These are phyloP conservation scores for Xenopus petersii DNA, from an alignment of 2,797 vertebrate species.

Conservation along the genomic window DNA sequence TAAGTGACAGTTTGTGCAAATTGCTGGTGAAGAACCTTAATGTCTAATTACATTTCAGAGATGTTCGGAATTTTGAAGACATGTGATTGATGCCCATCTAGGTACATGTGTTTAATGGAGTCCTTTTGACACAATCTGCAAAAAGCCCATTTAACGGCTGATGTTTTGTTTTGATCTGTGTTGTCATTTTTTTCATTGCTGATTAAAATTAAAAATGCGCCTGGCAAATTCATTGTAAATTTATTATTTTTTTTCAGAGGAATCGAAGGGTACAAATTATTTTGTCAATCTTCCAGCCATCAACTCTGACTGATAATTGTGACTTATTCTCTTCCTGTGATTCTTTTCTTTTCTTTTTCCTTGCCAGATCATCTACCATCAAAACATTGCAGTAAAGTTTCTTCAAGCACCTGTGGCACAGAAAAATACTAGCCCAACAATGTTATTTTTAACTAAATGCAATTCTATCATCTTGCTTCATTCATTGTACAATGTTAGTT, in stretches of 20 bases:
- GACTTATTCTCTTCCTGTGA: not conserved
- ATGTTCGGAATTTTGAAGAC: conserved; percentile 71
- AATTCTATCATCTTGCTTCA: too few species aligned
- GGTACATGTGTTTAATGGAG: conserved; percentile 84
- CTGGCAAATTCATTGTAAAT: conserved; percentile 85
- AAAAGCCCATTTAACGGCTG: conserved; percentile 87
- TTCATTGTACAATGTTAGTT: too few species aligned
- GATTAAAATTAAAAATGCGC: conserved; percentile 96
- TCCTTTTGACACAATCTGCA: conserved; percentile 86
- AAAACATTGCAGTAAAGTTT: too few species aligned
- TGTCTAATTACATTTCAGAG: conserved; percentile 76
- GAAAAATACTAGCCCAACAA: too few species aligned
- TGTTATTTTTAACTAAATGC: too few species aligned
- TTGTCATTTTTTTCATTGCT: conserved; percentile 96
- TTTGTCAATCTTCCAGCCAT: conserved; percentile 89
- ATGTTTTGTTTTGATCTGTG: conserved; percentile 98
- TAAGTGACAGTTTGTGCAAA: conserved; percentile 74
- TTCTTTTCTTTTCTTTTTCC: conserved; percentile 54
- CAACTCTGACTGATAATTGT: conserved; percentile 65
- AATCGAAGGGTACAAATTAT: conserved; percentile 94
- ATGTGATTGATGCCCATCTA: conserved; percentile 91
- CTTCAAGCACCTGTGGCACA: too few species aligned
- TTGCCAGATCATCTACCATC: conserved; percentile 57
- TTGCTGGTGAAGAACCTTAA: conserved; percentile 72
- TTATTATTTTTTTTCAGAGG: conserved; percentile 63